These are phyloP conservation scores for Zosterops japonicus DNA, from an alignment of 2,113 vertebrate genomes.

Conservation along the genomic window DNA sequence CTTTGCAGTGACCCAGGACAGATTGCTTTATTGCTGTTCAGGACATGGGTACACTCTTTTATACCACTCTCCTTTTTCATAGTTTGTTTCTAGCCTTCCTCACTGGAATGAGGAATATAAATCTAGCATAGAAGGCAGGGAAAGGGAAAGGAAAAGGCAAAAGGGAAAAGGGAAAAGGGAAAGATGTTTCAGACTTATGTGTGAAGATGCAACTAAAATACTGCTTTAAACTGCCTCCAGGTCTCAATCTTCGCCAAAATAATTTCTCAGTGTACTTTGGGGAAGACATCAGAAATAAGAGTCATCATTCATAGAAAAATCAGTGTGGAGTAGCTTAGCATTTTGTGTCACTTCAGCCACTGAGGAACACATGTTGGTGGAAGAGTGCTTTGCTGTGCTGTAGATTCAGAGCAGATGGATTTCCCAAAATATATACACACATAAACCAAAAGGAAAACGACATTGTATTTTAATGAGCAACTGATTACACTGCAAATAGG, in stretches of 20 bases:
- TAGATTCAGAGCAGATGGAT: not conserved
- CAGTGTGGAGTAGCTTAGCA: not conserved
- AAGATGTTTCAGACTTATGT: not conserved
- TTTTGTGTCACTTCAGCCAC: not conserved
- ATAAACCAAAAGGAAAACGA: not conserved
- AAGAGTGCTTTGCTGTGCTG: not conserved
- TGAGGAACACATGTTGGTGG: not conserved
- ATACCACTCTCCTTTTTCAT: not conserved
- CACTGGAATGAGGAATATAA: not conserved
- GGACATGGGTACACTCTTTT: not conserved
- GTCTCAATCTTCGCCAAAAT: not conserved
- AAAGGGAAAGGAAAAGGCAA: not conserved
- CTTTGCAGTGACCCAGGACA: not conserved
- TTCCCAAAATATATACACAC: not conserved
- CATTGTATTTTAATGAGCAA: not conserved
- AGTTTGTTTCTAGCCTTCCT: slow-evolving; percentile 20
- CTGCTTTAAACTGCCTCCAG: not conserved
- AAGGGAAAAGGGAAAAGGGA: too few relatives aligned
- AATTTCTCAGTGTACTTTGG: not conserved
- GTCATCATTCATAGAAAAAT: not conserved
- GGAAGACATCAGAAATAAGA: not conserved
- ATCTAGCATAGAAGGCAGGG: not conserved
- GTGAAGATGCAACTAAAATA: slow-evolving; percentile 4
- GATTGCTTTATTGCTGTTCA: not conserved
- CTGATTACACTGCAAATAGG: not conserved